Evolutionary conservation across 2,888 invertebrate species (phyloP), one percentile per base, ranked within the genome.

Genomic region (Volucella bombylans): DNA sequence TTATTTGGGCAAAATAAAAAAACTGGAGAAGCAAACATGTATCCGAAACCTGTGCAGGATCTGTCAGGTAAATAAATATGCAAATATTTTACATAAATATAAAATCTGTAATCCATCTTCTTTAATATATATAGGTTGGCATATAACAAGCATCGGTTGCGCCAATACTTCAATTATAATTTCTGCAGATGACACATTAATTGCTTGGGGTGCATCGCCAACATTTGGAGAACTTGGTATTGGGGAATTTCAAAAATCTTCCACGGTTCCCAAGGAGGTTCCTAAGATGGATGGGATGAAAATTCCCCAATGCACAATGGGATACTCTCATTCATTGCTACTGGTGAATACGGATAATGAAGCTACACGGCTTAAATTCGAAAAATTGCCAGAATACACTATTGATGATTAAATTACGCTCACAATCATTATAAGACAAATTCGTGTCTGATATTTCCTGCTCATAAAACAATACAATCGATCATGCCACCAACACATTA

Each of bases 11-110:
- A 97, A 90, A 96, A 96, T 0, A 98, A 98, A 90, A 95, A 97
- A 77, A 96, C 97, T 0, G 98, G 98, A 0, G 98, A 98, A 90
- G 98, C 98, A 2, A 97, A 97, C 88, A 98, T 98, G 98, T 98
- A 98, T 90, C 98, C 98, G 0, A 98, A 98, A 90, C 97, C 97
- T 0, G 96, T 98, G 3, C 97, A 97, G 88, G 98, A 98, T 92
- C 93, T 98, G n/a, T 95, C 96, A 82, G 94, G 94, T 93, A 88
- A 89, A 87, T 49, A 10, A 2, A 18, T 18, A 39, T n/a, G 12
- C 2, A 59, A 61, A 76, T 41, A 39, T 23, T 9, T 14, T 47
- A 10, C 10, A 8, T 8, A 31, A 31, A 57, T 11, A 4, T 50
- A 10, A 9, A 23, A 1, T n/a, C 43, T 11, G 38, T 23, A 14